Evolutionary conservation across 2,888 invertebrate species (phyloP).

Genomic region (Aspidiotus rigidus): DNA sequence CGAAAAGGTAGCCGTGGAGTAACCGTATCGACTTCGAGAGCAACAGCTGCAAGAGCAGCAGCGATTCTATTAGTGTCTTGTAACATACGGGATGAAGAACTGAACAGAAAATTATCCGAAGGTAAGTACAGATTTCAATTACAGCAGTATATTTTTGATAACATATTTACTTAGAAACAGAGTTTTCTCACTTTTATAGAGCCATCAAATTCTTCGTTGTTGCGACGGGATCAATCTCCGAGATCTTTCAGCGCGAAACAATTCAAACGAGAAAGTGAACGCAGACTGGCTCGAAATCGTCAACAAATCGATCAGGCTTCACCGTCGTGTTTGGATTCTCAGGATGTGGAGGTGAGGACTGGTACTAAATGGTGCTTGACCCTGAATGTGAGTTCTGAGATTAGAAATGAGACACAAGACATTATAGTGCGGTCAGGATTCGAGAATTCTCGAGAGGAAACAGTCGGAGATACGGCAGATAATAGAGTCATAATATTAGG

Average conservation of each 20-base stretch:
- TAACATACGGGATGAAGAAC: slow-evolving; percentile 50
- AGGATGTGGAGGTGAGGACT: too few species aligned
- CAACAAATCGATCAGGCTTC: slow-evolving; percentile 18
- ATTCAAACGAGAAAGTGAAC: slow-evolving; percentile 70
- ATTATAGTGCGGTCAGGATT: too few species aligned
- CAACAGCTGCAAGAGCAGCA: slow-evolving; percentile 79
- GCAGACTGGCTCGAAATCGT: slow-evolving; percentile 58
- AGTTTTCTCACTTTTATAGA: too few species aligned
- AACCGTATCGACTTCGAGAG: slow-evolving; percentile 69
- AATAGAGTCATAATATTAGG: too few species aligned
- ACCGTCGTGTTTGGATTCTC: slow-evolving; percentile 16
- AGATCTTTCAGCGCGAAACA: slow-evolving; percentile 70
- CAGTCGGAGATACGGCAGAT: too few species aligned
- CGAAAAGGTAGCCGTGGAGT: slow-evolving; percentile 53
- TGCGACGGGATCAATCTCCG: slow-evolving; percentile 48
- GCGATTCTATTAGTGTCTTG: slow-evolving; percentile 91
- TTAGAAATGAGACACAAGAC: too few species aligned
- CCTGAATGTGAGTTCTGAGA: too few species aligned
- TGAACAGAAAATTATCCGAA: slow-evolving; percentile 28
- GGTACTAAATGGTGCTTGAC: too few species aligned
- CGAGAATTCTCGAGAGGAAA: too few species aligned
- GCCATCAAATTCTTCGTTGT: too few species aligned
- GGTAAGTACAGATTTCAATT: neutral
- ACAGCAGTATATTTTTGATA: too few species aligned
- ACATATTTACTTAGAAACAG: too few species aligned